A percentile compares a stretch with the other conserved stretches of the same genome.
phyloP scores from a whole-genome alignment of 2,797 vertebrate genomes.

The Chrysocyon brachyurus region DNA sequence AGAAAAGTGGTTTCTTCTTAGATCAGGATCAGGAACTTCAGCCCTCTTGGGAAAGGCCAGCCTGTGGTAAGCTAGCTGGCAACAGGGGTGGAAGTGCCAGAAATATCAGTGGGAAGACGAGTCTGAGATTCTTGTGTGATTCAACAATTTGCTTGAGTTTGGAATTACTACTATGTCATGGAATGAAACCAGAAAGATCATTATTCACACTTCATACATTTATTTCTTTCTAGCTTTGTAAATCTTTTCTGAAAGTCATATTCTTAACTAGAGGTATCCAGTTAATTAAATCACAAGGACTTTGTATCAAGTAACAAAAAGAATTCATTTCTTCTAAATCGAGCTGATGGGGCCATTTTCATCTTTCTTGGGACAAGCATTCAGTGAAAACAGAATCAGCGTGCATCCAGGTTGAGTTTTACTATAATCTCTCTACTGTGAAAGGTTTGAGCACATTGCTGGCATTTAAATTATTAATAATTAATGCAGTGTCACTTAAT shows the following conservation, averaged over 20 bases:
- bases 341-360: not conserved
- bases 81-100: not conserved
- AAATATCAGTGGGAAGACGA: not conserved
- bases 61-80: not conserved
- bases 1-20: conserved; percentile 59
- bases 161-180: not conserved
- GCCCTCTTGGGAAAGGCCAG: not conserved
- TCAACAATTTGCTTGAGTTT: conserved; percentile 15
- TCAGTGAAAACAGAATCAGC: not conserved
- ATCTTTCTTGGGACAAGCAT: not conserved
- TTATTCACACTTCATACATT: not conserved
- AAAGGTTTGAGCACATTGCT: not conserved
- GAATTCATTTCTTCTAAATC: not conserved
- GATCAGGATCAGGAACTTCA: not conserved
- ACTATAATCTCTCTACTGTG: not conserved
- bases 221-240: not conserved
- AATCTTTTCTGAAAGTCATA: not conserved
- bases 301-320: conserved; percentile 11
- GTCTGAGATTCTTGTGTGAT: not conserved
- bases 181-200: not conserved
- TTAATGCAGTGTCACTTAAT: not conserved
- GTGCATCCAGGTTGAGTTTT: not conserved
- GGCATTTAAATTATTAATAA: conserved; percentile 22
- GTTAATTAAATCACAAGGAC: conserved; percentile 21
- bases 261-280: not conserved